These are phyloP conservation scores for Periophthalmus magnuspinnatus DNA, from an alignment of 2,797 vertebrate genomes.

Conservation along the genomic window DNA sequence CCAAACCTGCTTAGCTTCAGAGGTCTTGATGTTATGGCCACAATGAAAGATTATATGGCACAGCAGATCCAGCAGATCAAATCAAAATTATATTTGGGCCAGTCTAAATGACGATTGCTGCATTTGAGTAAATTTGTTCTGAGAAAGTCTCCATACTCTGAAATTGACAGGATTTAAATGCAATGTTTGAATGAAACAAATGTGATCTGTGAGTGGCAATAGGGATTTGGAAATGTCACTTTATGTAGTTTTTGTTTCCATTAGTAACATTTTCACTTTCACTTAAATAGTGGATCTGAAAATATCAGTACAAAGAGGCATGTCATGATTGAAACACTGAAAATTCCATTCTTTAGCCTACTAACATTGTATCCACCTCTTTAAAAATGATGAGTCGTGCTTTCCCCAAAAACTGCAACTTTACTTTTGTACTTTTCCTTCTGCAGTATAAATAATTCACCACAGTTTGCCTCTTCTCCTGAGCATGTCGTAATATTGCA, in stretches of 20 bases:
- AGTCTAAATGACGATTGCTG: slow-evolving; percentile 5
- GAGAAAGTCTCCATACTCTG: not conserved
- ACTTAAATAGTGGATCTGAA: not conserved
- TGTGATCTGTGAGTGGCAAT: not conserved
- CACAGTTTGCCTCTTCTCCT: slow-evolving; percentile 30
- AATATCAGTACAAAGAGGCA: not conserved
- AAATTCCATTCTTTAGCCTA: not conserved
- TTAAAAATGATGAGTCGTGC: slow-evolving; percentile 5
- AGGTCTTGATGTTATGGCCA: too few relatives aligned
- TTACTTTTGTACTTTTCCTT: slow-evolving; percentile 14
- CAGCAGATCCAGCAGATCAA: too few relatives aligned
- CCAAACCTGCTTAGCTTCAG: too few relatives aligned
- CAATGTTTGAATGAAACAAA: not conserved
- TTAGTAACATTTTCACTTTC: not conserved
- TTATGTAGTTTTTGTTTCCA: not conserved
- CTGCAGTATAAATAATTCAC: slow-evolving; percentile 28
- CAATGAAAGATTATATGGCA: too few relatives aligned
- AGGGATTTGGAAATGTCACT: not conserved
- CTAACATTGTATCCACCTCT: not conserved
- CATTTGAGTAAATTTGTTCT: not conserved
- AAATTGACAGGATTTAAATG: not conserved
- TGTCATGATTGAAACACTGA: not conserved
- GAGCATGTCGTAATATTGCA: slow-evolving; percentile 46
- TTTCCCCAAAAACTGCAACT: slow-evolving; percentile 16
- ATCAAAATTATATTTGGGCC: slow-evolving; percentile 25